Evolutionary conservation across 2,113 vertebrate species (phyloP).

Genomic region (Macquaria australasica): DNA sequence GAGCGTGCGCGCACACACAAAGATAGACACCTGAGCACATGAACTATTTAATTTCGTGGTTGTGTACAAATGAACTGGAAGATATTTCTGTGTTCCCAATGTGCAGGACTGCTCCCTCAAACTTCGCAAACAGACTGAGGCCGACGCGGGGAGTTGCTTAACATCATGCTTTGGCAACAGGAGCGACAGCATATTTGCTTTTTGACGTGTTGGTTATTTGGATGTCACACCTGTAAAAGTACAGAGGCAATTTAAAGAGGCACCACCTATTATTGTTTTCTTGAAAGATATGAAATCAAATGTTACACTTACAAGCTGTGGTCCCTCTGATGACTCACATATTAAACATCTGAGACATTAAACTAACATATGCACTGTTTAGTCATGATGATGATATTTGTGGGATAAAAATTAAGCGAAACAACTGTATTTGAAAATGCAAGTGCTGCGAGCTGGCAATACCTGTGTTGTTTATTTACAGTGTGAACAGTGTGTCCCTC

Average conservation of each 20-base stretch:
- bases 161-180: conserved; percentile 33
- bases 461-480: not conserved
- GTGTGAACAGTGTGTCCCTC: not conserved
- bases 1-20: conserved; percentile 32
- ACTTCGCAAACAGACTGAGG: not conserved
- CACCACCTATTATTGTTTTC: not conserved
- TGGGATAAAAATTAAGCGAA: not conserved
- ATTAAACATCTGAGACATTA: not conserved
- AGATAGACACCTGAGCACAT: conserved; percentile 50
- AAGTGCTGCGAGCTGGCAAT: not conserved
- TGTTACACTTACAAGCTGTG: not conserved
- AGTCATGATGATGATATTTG: not conserved
- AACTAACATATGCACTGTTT: not conserved
- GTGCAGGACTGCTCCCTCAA: not conserved
- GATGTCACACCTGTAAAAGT: conserved; percentile 33
- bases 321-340: not conserved
- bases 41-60: conserved; percentile 16
- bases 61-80: not conserved
- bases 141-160: not conserved
- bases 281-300: not conserved
- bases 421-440: not conserved
- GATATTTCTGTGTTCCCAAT: not conserved
- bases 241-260: not conserved
- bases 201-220: conserved; percentile 36
- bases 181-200: conserved; percentile 50